Percentiles rank a stretch among this genome's conserved stretches.
phyloP scores from a whole-genome alignment of 2,113 vertebrate genomes.

The Caranx ignobilis region DNA sequence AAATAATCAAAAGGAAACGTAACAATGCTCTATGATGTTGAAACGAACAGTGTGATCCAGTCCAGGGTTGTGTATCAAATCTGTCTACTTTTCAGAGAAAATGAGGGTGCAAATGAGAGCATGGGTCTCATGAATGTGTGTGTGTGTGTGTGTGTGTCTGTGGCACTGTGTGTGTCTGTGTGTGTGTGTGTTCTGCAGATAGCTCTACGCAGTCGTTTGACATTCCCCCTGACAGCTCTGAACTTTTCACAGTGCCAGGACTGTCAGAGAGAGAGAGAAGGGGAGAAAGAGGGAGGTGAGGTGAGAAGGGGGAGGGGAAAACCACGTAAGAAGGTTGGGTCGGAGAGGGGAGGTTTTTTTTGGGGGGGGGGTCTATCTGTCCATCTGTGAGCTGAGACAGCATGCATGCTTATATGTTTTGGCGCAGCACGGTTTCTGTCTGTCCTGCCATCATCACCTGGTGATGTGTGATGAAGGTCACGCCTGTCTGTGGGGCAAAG shows the following conservation, averaged over 20 bases:
- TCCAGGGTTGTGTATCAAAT: slow-evolving; percentile 38
- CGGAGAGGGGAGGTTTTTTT: slow-evolving; percentile 17
- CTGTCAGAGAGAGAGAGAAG: slow-evolving; percentile 79
- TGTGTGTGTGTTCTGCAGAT: slow-evolving; percentile 80
- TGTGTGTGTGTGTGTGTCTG: slow-evolving; percentile 21
- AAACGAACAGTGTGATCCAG: slow-evolving; percentile 12
- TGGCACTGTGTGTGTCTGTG: slow-evolving; percentile 62
- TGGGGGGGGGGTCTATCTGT: slow-evolving; percentile 21
- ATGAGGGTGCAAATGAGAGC: slow-evolving; percentile 14
- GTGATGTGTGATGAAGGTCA: slow-evolving; percentile 90
- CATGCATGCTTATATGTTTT: slow-evolving; percentile 63
- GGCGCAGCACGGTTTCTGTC: slow-evolving; percentile 69
- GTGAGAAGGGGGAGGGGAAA: slow-evolving; percentile 76
- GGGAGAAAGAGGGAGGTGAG: slow-evolving; percentile 48
- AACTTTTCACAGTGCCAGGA: slow-evolving; percentile 92
- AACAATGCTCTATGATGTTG: slow-evolving; percentile 30
- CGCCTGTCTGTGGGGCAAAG: slow-evolving; percentile 76
- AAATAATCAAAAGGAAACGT: slow-evolving; percentile 4
- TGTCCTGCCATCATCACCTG: slow-evolving; percentile 87
- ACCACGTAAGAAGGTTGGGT: slow-evolving; percentile 76
- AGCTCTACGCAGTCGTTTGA: slow-evolving; percentile 83
- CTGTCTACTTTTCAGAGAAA: slow-evolving; percentile 17
- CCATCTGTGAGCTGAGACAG: slow-evolving; percentile 42
- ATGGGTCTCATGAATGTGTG: slow-evolving; percentile 27
- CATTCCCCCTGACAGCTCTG: slow-evolving; percentile 95